Evolutionary conservation across 2,797 vertebrate species (phyloP), one percentile per base, ranked within the genome.

Genomic region (Chelon auratus): DNA sequence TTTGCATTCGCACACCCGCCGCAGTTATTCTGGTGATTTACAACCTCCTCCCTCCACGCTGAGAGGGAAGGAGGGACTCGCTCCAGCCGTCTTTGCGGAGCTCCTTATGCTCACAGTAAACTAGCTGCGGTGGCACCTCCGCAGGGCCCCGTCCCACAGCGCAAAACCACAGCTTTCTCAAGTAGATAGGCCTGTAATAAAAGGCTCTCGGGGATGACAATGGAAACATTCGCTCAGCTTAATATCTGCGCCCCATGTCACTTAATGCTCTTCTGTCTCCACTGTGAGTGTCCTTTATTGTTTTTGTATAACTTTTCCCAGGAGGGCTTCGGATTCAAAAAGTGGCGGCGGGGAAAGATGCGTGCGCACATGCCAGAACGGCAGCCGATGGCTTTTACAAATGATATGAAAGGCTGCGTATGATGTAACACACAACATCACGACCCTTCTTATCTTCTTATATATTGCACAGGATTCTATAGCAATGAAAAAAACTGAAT

Each of bases 21-120:
- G 77, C 81, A 77, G 84, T 84, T 83, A 80, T 75, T 73, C 60
- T 55, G 67, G 57, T 82, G 73, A 91, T 91, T 85, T 85, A 85
- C 79, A 86, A 50, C 75, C 69, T 72, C 69, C 59, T 73, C 74
- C 76, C 75, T 70, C 79, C 63, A 67, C 62, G 22, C 20, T 62
- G 40, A 66, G 53, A 43, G n/a, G 5, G 42, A 47, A 10, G 42
- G 60, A 70, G 63, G 81, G 68, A 53, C 58, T 67, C 71, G 79
- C 68, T 68, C 54, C 68, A 64, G 79, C 51, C 53, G 72, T 81
- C 81, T 84, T 78, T 73, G 63, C 78, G 68, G 73, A 68, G 52
- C 75, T 72, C 71, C 85, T 77, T 77, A 78, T 68, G 66, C 62
- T 84, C 57, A 62, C 57, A 22, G 80, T 71, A 83, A 89, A 88